A percentile compares a stretch with the other conserved stretches of the same genome.
These are phyloP conservation scores for Erinaceus europaeus DNA, from an alignment of 2,113 vertebrate species.

Conservation along the genomic window DNA sequence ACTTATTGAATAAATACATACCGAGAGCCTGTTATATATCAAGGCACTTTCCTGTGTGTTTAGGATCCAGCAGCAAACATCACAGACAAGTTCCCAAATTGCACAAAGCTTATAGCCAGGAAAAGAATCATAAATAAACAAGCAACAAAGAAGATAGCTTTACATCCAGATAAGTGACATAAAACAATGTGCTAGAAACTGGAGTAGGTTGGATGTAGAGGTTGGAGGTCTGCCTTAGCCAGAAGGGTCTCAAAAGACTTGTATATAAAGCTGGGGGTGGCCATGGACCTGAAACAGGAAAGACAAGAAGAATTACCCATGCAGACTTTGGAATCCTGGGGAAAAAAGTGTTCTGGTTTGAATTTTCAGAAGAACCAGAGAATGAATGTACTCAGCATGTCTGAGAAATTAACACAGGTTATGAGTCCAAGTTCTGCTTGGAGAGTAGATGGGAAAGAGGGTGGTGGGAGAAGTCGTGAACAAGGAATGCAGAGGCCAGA, in stretches of 20 bases:
- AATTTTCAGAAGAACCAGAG: background rate
- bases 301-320: background rate
- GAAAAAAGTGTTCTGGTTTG: background rate
- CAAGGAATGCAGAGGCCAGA: background rate
- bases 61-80: background rate
- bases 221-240: background rate
- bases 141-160: background rate
- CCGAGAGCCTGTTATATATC: background rate
- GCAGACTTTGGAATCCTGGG: background rate
- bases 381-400: background rate
- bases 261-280: background rate
- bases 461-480: background rate
- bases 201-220: background rate
- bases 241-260: background rate
- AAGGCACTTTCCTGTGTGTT: background rate
- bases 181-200: background rate
- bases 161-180: background rate
- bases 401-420: background rate
- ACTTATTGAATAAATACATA: constrained; percentile 9
- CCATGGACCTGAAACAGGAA: background rate
- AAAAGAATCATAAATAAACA: background rate
- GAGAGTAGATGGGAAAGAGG: background rate
- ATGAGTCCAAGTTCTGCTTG: too few relatives aligned
- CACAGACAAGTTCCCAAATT: background rate
- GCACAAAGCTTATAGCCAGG: background rate